Percentiles rank a stretch among this genome's conserved stretches.
These are phyloP conservation scores for Phaedon cochleariae DNA, from an alignment of 2,888 invertebrate genomes.

Conservation along the genomic window DNA sequence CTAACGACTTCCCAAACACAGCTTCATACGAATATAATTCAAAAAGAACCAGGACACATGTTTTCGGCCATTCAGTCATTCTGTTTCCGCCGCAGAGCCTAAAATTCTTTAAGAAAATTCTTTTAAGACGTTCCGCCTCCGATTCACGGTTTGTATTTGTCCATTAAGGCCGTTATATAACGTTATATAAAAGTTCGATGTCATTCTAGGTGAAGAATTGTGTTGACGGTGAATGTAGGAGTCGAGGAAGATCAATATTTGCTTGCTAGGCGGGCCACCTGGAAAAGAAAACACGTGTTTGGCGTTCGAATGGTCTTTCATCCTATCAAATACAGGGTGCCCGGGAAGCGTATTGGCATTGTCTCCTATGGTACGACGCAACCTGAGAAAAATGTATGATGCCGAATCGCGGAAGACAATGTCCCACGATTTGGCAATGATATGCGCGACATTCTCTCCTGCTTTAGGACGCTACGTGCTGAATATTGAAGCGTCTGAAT, in stretches of 20 bases:
- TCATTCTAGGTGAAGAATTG: constrained; percentile 31
- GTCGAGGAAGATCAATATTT: constrained; percentile 44
- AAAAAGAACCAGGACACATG: constrained; percentile 26
- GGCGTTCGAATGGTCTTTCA: neutral
- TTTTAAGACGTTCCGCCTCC: constrained; percentile 17
- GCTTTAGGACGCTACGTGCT: no score
- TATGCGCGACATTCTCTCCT: no score
- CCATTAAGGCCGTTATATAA: constrained; percentile 25
- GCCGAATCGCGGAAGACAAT: no score
- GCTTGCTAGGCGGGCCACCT: constrained; percentile 44
- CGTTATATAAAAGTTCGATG: constrained; percentile 33
- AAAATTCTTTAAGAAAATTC: constrained; percentile 16
- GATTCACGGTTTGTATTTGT: neutral
- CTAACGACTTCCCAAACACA: constrained; percentile 36
- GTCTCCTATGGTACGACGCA: no score
- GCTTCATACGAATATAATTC: constrained; percentile 29
- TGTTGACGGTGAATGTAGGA: constrained; percentile 36
- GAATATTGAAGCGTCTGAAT: no score
- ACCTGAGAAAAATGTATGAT: no score
- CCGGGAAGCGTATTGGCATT: no score
- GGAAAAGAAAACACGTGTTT: constrained; percentile 40
- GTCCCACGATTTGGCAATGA: no score
- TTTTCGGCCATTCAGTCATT: constrained; percentile 19
- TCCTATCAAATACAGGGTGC: no score
- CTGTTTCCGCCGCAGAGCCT: constrained; percentile 14